Evolutionary conservation across 2,113 vertebrate species (phyloP), one percentile per base, ranked within the genome.

Genomic region (Polypterus senegalus): DNA sequence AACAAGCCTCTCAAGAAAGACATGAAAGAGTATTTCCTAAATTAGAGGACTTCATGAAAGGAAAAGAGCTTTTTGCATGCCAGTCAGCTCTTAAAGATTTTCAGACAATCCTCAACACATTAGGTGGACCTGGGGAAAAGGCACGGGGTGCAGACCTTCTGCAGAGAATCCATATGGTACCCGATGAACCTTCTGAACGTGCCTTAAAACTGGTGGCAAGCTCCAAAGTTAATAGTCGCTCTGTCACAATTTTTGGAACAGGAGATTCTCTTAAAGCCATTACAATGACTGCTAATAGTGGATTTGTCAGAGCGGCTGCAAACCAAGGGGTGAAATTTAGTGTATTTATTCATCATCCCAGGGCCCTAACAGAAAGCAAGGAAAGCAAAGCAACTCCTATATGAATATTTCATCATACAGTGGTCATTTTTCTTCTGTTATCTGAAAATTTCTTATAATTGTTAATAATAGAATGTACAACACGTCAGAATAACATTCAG

Each of bases 241-340:
- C 95, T 0, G 76, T 98, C 46, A 76, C 83, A 48, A 97, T 98
- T 73, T 99, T 99, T 49, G 96, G 96, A 6, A 97, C 93, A 0
- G 96, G 96, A 44, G 95, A 99, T 71, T 69, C 83, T 1, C 76
- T 97, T 55, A 91, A 79, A 66, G 94, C 96, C 1, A 77, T 97
- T 63, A 98, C 96, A 4, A 92, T 97, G 92, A 98, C 95, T 0
- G 96, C 96, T 4, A 99, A 99, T 64, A 95, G 91, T 51, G 90
- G 94, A 7, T 98, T 99, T 64, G 87, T 99, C 52, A 86, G 96
- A 63, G 92, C 96, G 4, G 92, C 96, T 0, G 89, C 88, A 67
- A 97, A 99, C 77, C 94, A 99, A 75, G 92, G 92, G 0, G 88
- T 97, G 59, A 89, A 79, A n/a, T 97, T 91, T 75, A 97, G 91